Evolutionary conservation across 2,888 invertebrate genomes (phyloP), one percentile per base, ranked within the genome.

Genomic region (Tenthredo mesomela): DNA sequence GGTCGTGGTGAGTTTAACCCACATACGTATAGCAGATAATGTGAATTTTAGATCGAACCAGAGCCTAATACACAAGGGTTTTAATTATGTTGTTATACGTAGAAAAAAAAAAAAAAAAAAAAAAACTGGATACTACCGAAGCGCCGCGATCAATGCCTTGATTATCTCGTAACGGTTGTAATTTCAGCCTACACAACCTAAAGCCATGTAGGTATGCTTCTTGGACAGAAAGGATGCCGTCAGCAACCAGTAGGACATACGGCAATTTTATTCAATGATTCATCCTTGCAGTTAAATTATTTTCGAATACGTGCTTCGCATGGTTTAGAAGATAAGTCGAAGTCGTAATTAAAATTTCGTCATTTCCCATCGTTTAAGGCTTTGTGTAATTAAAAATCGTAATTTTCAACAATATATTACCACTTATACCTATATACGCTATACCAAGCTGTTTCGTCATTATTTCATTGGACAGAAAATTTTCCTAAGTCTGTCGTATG

Each of bases 81-180:
- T n/a, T 21, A 40, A 43, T 71, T 73, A 6, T 73, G 40, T 73
- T 73, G 77, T 43, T 75, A 43, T 50, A 29, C 54, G 29, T 29
- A 29, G 77, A 50, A 50, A 29, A 50, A 50, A n/a, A 40, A 6
- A 50, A 40, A 6, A 50, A 29, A 29, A 50, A 18, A 40, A 37
- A 70, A 40, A 73, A 47, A 77, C 29, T 54, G 29, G 77, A 54
- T 54, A 37, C 80, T 80, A 21, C 61, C 58, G 58, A 80, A 40
- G 80, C 80, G 80, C 58, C 80, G 71, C 43, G 80, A 80, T 80
- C 80, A 80, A 80, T 80, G 80, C 80, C 80, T 80, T 37, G 80
- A 80, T 80, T 61, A 80, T 80, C 58, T 80, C 61, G 80, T 61
- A 33, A 61, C 80, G 80, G 80, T 80, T 80, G 80, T 80, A 80